phyloP scores from a whole-genome alignment of 2,113 vertebrate species.

The Stomatorhinus ivindoensis region DNA sequence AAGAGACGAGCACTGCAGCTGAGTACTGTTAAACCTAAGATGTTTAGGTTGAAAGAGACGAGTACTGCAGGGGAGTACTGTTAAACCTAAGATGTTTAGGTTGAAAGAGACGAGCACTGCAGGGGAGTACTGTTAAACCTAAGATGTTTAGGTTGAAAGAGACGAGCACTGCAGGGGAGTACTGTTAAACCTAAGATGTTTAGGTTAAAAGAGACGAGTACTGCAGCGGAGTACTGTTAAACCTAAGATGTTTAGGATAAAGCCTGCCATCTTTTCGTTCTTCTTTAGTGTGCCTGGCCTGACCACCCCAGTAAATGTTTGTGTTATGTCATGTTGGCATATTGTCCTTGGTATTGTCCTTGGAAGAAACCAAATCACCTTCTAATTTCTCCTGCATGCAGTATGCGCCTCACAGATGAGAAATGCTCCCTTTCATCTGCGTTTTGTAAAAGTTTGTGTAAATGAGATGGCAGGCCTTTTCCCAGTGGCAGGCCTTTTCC shows the following conservation, averaged over 20 bases:
- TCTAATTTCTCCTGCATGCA: conserved; percentile 33
- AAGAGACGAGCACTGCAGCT: too few species aligned
- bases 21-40: too few species aligned
- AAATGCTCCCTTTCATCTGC: conserved; percentile 25
- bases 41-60: too few species aligned
- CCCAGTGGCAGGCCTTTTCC: conserved; percentile 26
- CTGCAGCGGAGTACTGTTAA: not conserved
- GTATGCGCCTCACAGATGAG: conserved; percentile 29
- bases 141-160: too few species aligned
- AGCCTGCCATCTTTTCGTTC: not conserved
- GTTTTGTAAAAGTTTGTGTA: conserved; percentile 33
- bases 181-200: too few species aligned
- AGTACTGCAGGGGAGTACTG: too few species aligned
- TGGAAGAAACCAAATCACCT: conserved; percentile 34
- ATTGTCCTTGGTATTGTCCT: conserved; percentile 31
- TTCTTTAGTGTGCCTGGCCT: not conserved
- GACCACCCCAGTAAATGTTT: conserved; percentile 18
- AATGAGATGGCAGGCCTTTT: conserved; percentile 36
- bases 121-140: too few species aligned
- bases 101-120: too few species aligned
- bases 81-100: too few species aligned
- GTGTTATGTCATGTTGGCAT: conserved; percentile 28
- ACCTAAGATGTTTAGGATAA: not conserved
- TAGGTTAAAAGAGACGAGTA: too few species aligned
- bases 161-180: too few species aligned